A percentile compares a stretch with the other conserved stretches of the same genome.
Conservation (phyloP, 2,797 vertebrate species). For the Etheostoma perlongum region DNA sequence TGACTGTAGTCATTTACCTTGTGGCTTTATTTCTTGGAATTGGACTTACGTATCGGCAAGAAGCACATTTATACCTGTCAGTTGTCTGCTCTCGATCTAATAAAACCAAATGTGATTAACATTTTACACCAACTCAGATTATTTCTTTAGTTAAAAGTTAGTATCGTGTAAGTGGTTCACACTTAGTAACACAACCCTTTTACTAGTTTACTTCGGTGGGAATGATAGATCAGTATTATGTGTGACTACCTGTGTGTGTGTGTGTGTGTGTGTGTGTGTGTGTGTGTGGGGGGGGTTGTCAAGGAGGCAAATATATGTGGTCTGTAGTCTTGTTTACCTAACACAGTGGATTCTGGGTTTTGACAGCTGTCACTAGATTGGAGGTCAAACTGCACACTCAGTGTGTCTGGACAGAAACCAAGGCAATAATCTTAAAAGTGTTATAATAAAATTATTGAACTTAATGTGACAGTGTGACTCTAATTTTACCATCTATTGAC, state of each 20-base stretch:
- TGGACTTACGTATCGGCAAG: not conserved
- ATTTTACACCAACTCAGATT: not conserved
- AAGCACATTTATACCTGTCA: not conserved
- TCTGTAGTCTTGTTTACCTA: conserved; percentile 59
- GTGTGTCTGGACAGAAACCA: not conserved
- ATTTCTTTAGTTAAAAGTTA: not conserved
- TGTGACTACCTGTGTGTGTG: conserved; percentile 26
- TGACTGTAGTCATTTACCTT: not conserved
- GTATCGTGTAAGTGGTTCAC: not conserved
- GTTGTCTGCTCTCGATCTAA: not conserved
- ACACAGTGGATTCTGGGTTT: conserved; percentile 62
- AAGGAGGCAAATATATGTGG: conserved; percentile 56
- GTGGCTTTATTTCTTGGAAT: not conserved
- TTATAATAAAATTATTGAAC: not conserved
- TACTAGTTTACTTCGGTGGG: not conserved
- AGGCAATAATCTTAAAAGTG: not conserved
- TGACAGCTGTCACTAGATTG: conserved; percentile 62
- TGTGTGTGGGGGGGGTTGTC: conserved; percentile 46
- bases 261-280: conserved; percentile 40
- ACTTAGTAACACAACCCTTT: conserved; percentile 8
- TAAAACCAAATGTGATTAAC: not conserved
- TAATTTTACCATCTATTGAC: not conserved
- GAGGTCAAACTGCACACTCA: conserved; percentile 40
- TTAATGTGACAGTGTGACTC: not conserved
- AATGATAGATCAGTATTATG: conserved; percentile 31